Evolutionary conservation across 2,797 vertebrate genomes (phyloP).

Genomic region (Enteromius trimaculatus): DNA sequence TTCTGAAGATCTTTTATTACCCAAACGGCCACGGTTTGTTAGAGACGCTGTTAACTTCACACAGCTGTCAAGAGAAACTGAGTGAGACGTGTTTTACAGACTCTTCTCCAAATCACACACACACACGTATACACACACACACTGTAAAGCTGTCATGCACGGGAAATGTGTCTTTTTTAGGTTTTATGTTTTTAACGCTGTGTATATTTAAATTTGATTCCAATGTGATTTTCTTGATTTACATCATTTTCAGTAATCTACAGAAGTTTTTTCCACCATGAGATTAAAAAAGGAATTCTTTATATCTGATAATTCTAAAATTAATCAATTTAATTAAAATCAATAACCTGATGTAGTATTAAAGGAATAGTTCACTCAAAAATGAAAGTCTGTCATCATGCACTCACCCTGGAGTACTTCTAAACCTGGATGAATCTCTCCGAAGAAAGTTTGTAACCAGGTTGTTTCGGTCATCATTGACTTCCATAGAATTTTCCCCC

Average conservation of each 20-base stretch:
- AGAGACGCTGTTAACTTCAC: slow-evolving; percentile 24
- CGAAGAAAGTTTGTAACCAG: too few relatives aligned
- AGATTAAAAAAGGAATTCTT: not conserved
- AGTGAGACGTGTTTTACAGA: slow-evolving; percentile 1
- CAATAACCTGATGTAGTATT: not conserved
- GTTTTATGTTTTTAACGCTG: not conserved
- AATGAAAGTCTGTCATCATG: too few relatives aligned
- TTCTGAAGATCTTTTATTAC: slow-evolving; percentile 58
- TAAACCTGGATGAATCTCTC: too few relatives aligned
- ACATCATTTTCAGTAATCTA: not conserved
- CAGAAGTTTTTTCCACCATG: not conserved
- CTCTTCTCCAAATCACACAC: not conserved
- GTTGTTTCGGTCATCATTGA: too few relatives aligned
- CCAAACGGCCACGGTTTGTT: slow-evolving; percentile 51
- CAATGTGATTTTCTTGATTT: not conserved
- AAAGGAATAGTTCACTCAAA: too few relatives aligned
- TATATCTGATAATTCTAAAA: not conserved
- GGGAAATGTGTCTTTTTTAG: not conserved
- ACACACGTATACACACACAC: not conserved
- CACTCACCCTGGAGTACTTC: too few relatives aligned
- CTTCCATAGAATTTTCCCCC: too few relatives aligned
- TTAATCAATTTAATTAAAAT: not conserved
- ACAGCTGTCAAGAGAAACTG: not conserved
- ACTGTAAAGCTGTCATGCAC: not conserved
- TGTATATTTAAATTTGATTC: not conserved